Evolutionary conservation across 2,888 invertebrate genomes (phyloP), one percentile per base, ranked within the genome.

Genomic region (Brenthis daphne): DNA sequence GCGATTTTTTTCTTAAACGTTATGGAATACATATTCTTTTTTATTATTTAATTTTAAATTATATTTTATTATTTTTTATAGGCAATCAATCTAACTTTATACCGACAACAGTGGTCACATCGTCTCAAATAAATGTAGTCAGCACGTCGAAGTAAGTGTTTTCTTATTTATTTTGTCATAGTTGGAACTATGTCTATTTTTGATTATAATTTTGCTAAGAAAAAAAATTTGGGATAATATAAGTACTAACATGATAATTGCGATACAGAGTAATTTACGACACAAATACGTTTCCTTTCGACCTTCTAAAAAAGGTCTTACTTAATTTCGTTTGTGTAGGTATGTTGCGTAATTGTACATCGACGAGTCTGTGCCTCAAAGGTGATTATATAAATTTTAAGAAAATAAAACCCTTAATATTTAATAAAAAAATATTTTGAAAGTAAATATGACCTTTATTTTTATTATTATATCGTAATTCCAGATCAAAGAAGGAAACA

Each of bases 121-220:
- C 93, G 77, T 91, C 93, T 79, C 85, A 92, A 86, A 90, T 92
- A 84, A 92, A 92, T 81, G 87, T 92, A 91, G 89, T 92, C 84
- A 93, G 90, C 90, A 90, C 90, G 72, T 86, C 90, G 85, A 92
- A 92, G 93, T 93, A 81, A 90, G 93, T 92, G 86, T 54, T 20
- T 20, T 57, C 20, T 43, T 47, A 14, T 48, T 11, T 12, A 47
- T 12, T 13, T 4, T 24, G 11, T 51, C 1, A 53, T 16, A 16
- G 6, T 16, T 53, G 11, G 37, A 2, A 43, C 1, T 43, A 2
- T 43, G 11, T 43, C 1, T 43, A 37, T 43, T 43, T 43, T 43
- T 43, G 8, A 43, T 43, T 43, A 1, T 43, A 11, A 43, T 43
- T 43, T 43, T 43, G 8, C 11, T 43, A 11, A 1, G 11, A 11